Evolutionary conservation across 1,140 invertebrate genomes (phyloP).

Genomic region (Phthorimaea operculella): DNA sequence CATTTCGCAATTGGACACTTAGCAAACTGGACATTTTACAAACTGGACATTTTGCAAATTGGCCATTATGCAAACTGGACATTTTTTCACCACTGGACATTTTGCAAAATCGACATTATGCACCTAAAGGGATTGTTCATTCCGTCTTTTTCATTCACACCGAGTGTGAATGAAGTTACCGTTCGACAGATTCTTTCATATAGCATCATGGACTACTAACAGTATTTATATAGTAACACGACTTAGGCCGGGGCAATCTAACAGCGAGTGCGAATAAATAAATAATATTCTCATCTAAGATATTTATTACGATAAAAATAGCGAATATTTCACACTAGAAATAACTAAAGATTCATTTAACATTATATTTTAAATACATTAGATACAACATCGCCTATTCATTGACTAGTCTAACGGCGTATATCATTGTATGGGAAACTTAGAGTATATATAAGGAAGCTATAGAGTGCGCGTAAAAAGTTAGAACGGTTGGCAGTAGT

Average conservation of each 20-base stretch:
- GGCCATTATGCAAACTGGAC: too few relatives aligned
- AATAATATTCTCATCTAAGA: constrained; percentile 50
- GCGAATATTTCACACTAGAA: constrained; percentile 56
- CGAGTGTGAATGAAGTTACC: too few relatives aligned
- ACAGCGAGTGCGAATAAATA: constrained; percentile 44
- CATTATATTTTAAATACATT: constrained; percentile 57
- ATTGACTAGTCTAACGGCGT: constrained; percentile 65
- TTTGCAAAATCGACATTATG: too few relatives aligned
- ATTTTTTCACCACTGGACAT: too few relatives aligned
- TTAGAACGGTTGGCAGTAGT: too few relatives aligned
- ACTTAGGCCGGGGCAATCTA: constrained; percentile 24
- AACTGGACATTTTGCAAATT: too few relatives aligned
- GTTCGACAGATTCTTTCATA: not conserved
- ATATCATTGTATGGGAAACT: constrained; percentile 15
- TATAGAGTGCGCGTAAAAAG: too few relatives aligned
- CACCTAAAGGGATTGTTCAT: too few relatives aligned
- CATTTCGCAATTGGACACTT: too few relatives aligned
- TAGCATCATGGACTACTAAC: constrained; percentile 11
- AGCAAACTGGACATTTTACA: too few relatives aligned
- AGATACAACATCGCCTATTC: constrained; percentile 61
- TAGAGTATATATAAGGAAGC: too few relatives aligned
- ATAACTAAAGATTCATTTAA: constrained; percentile 62
- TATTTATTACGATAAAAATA: constrained; percentile 46
- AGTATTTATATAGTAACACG: constrained; percentile 12
- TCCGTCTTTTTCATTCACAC: too few relatives aligned